These are phyloP conservation scores for Stegodyphus mimosarum DNA, from an alignment of 1,140 invertebrate species.

Conservation along the genomic window DNA sequence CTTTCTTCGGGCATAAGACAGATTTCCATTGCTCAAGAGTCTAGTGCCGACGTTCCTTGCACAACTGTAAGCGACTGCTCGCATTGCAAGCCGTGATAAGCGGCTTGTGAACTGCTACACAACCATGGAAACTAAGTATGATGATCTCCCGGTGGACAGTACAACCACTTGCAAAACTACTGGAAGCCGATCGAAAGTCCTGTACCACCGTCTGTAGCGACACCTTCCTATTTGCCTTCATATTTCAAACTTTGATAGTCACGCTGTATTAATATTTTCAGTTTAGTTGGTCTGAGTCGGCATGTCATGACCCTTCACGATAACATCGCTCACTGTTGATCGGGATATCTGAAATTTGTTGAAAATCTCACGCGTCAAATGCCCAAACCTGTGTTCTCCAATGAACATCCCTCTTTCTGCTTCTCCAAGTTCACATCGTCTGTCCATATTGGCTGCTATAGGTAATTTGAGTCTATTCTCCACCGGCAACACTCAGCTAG, in stretches of 20 bases:
- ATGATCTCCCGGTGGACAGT: slow-evolving; percentile 16
- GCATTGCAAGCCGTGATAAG: neutral
- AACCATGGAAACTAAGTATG: slow-evolving; percentile 1
- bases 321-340: too few relatives aligned
- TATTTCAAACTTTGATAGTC: neutral
- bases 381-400: too few relatives aligned
- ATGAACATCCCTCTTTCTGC: too few relatives aligned
- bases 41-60: slow-evolving; percentile 23
- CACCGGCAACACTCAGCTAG: too few relatives aligned
- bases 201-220: neutral
- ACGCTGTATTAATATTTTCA: neutral
- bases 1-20: slow-evolving; percentile 15
- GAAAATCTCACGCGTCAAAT: too few relatives aligned
- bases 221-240: neutral
- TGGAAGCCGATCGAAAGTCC: neutral
- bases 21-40: slow-evolving; percentile 9
- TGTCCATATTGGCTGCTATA: too few relatives aligned
- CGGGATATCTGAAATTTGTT: too few relatives aligned
- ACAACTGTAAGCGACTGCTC: neutral
- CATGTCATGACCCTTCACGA: neutral
- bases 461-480: too few relatives aligned
- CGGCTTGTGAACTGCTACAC: slow-evolving; percentile 21
- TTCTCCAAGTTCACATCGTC: too few relatives aligned
- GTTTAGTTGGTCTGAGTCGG: neutral
- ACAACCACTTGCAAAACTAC: neutral